phyloP scores from a whole-genome alignment of 2,797 vertebrate species.

The Etheostoma nigrum region DNA sequence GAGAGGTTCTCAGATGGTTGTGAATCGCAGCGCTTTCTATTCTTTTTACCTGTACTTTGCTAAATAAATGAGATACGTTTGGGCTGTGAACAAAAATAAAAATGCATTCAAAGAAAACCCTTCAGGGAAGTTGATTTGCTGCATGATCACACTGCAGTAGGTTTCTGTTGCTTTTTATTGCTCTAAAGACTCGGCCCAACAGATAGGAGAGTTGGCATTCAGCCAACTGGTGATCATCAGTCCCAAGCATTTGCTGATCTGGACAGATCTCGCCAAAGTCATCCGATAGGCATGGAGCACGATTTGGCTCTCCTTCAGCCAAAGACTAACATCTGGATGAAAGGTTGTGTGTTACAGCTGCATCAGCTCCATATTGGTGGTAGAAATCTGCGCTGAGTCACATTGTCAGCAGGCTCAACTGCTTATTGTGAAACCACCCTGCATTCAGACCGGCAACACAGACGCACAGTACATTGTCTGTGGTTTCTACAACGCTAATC shows the following conservation, averaged over 20 bases:
- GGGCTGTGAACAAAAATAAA: conserved; percentile 36
- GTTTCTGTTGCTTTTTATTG: conserved; percentile 35
- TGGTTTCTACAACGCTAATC: conserved; percentile 44
- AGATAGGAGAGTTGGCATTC: conserved; percentile 49
- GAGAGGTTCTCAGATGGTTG: conserved; percentile 45
- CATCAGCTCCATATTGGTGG: conserved; percentile 38
- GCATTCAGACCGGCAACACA: conserved; percentile 29
- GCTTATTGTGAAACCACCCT: conserved; percentile 45
- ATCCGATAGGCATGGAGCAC: conserved; percentile 55
- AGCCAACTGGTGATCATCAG: conserved; percentile 70
- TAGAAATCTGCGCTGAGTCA: conserved; percentile 63
- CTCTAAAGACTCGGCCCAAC: conserved; percentile 33
- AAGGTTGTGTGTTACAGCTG: conserved; percentile 58
- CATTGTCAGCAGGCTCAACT: conserved; percentile 40
- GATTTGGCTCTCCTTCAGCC: conserved; percentile 55
- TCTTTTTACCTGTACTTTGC: conserved; percentile 26
- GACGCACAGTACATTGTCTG: conserved; percentile 13
- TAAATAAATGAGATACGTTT: conserved; percentile 26
- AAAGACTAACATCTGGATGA: conserved; percentile 61
- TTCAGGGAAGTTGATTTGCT: conserved; percentile 39
- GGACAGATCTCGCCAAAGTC: conserved; percentile 75
- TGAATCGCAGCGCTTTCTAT: conserved; percentile 55
- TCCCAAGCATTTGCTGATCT: conserved; percentile 73
- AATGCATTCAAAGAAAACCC: conserved; percentile 26
- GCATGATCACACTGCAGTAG: conserved; percentile 30